phyloP scores from a whole-genome alignment of 2,888 invertebrate species.

The Philonicus albiceps region DNA sequence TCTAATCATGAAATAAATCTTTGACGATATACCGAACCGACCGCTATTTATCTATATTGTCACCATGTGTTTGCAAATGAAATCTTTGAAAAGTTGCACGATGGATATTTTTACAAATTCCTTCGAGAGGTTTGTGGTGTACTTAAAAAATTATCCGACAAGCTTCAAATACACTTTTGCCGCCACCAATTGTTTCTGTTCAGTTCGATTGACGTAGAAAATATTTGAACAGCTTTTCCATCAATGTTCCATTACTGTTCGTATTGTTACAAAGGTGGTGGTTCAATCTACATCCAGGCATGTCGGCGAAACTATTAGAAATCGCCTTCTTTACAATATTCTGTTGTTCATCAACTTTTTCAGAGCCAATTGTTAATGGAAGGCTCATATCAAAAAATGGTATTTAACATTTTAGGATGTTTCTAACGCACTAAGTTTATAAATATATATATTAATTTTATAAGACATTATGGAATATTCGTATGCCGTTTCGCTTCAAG shows the following conservation, averaged over 20 bases:
- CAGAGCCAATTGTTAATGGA: not conserved
- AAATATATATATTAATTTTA: not conserved
- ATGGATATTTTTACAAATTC: not conserved
- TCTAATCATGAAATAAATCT: not conserved
- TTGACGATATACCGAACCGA: not conserved
- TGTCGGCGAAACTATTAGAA: not conserved
- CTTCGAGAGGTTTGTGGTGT: not conserved
- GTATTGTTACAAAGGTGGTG: not conserved
- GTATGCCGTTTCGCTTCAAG: conserved; percentile 60
- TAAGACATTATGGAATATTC: conserved; percentile 52
- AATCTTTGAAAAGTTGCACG: not conserved
- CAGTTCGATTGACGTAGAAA: not conserved
- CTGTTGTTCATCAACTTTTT: not conserved
- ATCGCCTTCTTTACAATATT: not conserved
- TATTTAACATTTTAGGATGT: not conserved
- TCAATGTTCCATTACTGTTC: not conserved
- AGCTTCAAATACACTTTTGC: not conserved
- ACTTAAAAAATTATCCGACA: not conserved
- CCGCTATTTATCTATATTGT: not conserved
- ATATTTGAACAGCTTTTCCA: conserved; percentile 18
- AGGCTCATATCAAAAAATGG: not conserved
- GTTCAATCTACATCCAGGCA: not conserved
- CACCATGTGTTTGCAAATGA: not conserved
- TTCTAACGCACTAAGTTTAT: not conserved
- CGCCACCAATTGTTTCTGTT: not conserved